These are phyloP conservation scores for Drosophila baimaii DNA, from an alignment of 1,140 invertebrate species.

Conservation along the genomic window DNA sequence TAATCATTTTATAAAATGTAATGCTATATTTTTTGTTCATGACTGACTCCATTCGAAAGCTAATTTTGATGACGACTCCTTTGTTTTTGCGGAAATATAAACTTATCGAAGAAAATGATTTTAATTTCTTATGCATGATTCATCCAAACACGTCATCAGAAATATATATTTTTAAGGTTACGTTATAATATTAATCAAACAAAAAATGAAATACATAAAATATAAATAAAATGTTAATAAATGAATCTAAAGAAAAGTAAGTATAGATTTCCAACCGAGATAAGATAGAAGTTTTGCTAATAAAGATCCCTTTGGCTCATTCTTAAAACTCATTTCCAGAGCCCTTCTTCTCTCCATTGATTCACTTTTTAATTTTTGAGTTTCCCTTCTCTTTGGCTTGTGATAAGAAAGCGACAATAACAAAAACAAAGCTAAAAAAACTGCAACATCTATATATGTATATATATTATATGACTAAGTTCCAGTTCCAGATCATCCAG, in stretches of 20 bases:
- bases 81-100: slow-evolving; percentile 8
- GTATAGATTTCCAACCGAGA: background rate
- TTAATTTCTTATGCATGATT: background rate
- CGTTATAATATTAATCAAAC: background rate
- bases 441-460: slow-evolving; percentile 11
- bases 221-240: background rate
- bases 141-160: background rate
- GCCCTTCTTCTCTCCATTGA: slow-evolving; percentile 2
- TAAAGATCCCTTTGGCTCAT: background rate
- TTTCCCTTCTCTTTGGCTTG: background rate
- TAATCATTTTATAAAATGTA: background rate
- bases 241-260: background rate
- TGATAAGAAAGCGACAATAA: slow-evolving; percentile 24
- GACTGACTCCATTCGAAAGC: background rate
- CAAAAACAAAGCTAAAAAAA: slow-evolving; percentile 14
- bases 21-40: background rate
- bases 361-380: slow-evolving; percentile 17
- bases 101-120: slow-evolving; percentile 10
- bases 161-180: background rate
- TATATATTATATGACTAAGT: slow-evolving; percentile 32
- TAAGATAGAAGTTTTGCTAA: background rate
- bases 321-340: background rate
- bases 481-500: slow-evolving; percentile 30
- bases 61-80: slow-evolving; percentile 3
- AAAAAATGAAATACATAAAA: background rate